Percentiles rank a stretch among this genome's conserved stretches.
phyloP scores from a whole-genome alignment of 2,113 vertebrate genomes.

The Melanotaenia duboulayi region DNA sequence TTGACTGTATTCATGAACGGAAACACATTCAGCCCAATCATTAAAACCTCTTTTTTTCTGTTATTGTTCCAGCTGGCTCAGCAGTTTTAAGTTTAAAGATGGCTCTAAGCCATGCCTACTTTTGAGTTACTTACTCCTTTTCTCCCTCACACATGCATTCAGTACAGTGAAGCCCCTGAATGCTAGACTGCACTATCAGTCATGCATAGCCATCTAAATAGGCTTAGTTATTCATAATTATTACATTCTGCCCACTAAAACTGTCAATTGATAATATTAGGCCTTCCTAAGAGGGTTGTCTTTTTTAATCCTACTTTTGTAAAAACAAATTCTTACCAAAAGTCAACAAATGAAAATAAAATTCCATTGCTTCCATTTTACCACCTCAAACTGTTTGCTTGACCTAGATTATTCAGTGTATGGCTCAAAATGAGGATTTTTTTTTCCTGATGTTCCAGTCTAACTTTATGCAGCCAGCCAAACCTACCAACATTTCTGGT shows the following conservation, averaged over 20 bases:
- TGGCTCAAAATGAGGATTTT: constrained; percentile 9
- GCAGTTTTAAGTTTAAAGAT: constrained; percentile 63
- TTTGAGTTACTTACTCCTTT: not conserved
- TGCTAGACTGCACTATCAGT: not conserved
- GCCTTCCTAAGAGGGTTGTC: too few relatives aligned
- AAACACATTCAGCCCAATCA: constrained; percentile 49
- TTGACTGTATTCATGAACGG: constrained; percentile 63
- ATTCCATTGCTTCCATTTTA: not conserved
- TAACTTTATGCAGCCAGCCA: constrained; percentile 2
- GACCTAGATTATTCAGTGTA: not conserved
- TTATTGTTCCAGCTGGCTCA: constrained; percentile 54
- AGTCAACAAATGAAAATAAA: not conserved
- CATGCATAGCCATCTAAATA: constrained; percentile 12
- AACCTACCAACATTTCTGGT: constrained; percentile 6
- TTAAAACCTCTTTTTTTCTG: constrained; percentile 31
- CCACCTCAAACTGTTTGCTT: not conserved
- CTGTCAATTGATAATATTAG: constrained; percentile 7
- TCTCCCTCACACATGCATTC: not conserved
- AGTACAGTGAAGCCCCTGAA: constrained; percentile 8
- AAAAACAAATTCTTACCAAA: not conserved
- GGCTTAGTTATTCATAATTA: constrained; percentile 23
- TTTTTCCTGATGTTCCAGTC: constrained; percentile 17
- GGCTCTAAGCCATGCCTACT: constrained; percentile 22
- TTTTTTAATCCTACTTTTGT: too few relatives aligned
- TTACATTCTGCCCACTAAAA: constrained; percentile 17